Conservation (phyloP, 2,113 vertebrate genomes). For the Pipa parva region DNA sequence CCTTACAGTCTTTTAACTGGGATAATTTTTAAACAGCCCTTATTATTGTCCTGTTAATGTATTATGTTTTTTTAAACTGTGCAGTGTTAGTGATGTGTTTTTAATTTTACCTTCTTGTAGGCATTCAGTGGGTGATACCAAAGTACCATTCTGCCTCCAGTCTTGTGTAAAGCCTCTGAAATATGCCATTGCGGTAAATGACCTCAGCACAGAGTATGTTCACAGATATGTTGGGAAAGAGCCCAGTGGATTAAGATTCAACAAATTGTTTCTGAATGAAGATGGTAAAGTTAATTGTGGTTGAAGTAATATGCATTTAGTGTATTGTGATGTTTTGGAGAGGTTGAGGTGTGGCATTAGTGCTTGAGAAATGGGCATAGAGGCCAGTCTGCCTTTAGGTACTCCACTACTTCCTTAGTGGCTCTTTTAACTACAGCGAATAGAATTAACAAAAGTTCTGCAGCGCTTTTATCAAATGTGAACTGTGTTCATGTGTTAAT, state of each 20-base stretch:
- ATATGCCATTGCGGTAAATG: conserved; percentile 91
- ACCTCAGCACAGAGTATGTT: conserved; percentile 93
- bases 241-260: conserved; percentile 93
- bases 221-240: conserved; percentile 97
- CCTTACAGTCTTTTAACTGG: too few relatives aligned
- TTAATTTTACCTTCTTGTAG: conserved; percentile 52
- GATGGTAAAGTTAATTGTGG: conserved; percentile 74
- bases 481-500: neutral
- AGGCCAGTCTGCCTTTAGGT: too few relatives aligned
- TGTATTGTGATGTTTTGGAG: neutral
- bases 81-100: neutral
- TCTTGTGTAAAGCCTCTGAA: conserved; percentile 96
- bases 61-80: too few relatives aligned
- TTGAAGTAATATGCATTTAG: neutral
- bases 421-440: too few relatives aligned
- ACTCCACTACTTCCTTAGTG: too few relatives aligned
- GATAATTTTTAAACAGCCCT: too few relatives aligned
- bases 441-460: too few relatives aligned
- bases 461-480: too few relatives aligned
- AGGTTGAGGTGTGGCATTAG: too few relatives aligned
- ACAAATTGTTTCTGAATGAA: conserved; percentile 96
- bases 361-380: too few relatives aligned
- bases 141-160: conserved; percentile 96
- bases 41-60: too few relatives aligned
- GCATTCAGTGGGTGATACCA: conserved; percentile 94